Base-by-base conservation (phyloP, 92 coral and sea anemone genomes). In the Montipora capitata region DNA sequence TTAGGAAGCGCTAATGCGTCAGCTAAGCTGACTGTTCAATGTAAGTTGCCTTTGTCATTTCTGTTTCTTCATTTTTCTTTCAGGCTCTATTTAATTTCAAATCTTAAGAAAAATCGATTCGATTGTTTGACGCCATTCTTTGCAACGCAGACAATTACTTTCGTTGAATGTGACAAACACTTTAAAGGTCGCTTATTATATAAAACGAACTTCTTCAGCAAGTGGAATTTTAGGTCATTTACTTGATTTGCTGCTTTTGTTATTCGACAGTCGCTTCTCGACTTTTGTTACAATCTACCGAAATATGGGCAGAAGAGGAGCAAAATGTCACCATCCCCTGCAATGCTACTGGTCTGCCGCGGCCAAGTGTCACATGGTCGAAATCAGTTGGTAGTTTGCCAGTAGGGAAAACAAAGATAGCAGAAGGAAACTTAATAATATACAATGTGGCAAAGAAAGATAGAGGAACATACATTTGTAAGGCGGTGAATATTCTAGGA, bases 401-500 rank as follows among this genome's bases (percentile, higher is more conserved):
- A 9, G 18, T 16, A 35, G 41, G 41, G 0, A 65, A 38, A 18
- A 27, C 41, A 7, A 18, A 2, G 0, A 0, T 18, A 42, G 20
- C 5, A 0, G 1, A 65, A 0, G 10, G 16, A 65, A 9, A 7
- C 3, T 18, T 85, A 77, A 14, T 9, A 14, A 76, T 85, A 35
- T 44, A 42, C 40, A 42, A 77, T 17, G 72, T 85, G 43, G 40
- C 48, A 62, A 76, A 27, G 27, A 62, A 38, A 10, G 90, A 85
- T 4, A 63, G 77, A 11, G 90, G 90, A 2, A 77, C 0, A 4
- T 85, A 65, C 71, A 77, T 85, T 49, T 85, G 90, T 35, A 49
- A 49, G 52, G 78, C 77, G 2, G 48, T 27, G 68, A 85, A 85
- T 51, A 72, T 52, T 10, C 78, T 85, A 17, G 90, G 90, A 39